Percentiles rank a stretch among this genome's conserved stretches.
Evolutionary conservation across 2,888 invertebrate genomes (phyloP).

Genomic region (Chrysopilus asiliformis): DNA sequence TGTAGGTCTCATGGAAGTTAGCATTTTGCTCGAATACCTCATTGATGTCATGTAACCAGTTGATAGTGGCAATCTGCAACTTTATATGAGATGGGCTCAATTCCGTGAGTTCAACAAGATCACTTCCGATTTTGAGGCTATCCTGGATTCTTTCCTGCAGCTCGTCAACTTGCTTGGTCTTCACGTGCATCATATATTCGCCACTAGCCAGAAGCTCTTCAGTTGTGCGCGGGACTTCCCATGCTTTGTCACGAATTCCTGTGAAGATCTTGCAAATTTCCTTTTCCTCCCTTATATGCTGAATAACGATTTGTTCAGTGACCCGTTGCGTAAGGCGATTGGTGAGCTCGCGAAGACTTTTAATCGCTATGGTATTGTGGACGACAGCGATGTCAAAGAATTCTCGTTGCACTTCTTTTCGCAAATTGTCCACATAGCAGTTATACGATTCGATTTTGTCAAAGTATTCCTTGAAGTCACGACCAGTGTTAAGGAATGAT

Average conservation of each 20-base stretch:
- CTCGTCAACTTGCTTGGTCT: constrained; percentile 53
- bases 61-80: constrained; percentile 67
- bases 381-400: constrained; percentile 53
- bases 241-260: constrained; percentile 50
- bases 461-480: constrained; percentile 45
- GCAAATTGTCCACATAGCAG: constrained; percentile 44
- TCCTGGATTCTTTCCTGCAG: constrained; percentile 56
- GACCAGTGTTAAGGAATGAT: constrained; percentile 38
- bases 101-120: constrained; percentile 63
- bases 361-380: constrained; percentile 48
- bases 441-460: constrained; percentile 48
- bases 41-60: constrained; percentile 70
- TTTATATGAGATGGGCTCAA: constrained; percentile 61
- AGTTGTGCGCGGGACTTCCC: constrained; percentile 61
- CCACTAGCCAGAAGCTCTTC: constrained; percentile 71
- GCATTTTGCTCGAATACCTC: constrained; percentile 72
- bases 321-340: constrained; percentile 46
- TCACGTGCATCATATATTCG: constrained; percentile 65
- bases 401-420: constrained; percentile 49
- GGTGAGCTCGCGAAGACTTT: constrained; percentile 45
- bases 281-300: constrained; percentile 51
- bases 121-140: constrained; percentile 48
- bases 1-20: constrained; percentile 62
- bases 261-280: constrained; percentile 60
- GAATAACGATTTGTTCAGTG: constrained; percentile 46